Evolutionary conservation across 2,888 invertebrate genomes (phyloP).

Genomic region (Clistopyga incitator): DNA sequence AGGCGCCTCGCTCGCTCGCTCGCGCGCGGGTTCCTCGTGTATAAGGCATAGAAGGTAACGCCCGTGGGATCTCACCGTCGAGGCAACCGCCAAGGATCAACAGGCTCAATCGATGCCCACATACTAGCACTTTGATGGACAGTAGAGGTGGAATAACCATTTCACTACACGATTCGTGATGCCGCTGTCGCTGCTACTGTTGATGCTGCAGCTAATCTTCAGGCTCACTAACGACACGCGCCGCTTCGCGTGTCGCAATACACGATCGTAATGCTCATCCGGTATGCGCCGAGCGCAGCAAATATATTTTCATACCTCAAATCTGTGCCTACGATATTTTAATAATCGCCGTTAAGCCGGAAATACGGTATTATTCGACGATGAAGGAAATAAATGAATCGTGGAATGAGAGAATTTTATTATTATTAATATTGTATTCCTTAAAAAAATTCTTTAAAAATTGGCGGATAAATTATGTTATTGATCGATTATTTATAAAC

Average conservation of each 20-base stretch:
- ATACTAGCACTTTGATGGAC: slow-evolving; percentile 36
- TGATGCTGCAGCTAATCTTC: neutral
- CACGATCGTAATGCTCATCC: slow-evolving; percentile 19
- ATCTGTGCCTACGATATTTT: neutral
- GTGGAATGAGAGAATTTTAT: too few species aligned
- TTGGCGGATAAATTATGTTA: too few species aligned
- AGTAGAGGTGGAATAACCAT: slow-evolving; percentile 29
- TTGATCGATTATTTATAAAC: too few species aligned
- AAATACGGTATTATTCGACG: neutral
- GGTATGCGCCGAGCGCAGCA: neutral
- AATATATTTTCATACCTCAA: neutral
- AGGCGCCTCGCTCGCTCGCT: slow-evolving; percentile 73
- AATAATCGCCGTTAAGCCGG: neutral
- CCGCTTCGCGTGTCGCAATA: slow-evolving; percentile 11
- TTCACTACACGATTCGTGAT: slow-evolving; percentile 4
- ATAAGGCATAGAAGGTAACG: slow-evolving; percentile 81
- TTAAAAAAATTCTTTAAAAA: too few species aligned
- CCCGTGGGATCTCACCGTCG: slow-evolving; percentile 78
- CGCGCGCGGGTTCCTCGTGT: slow-evolving; percentile 14
- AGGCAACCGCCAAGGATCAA: slow-evolving; percentile 71
- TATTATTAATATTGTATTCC: too few species aligned
- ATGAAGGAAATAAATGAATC: too few species aligned
- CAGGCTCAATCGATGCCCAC: slow-evolving; percentile 66
- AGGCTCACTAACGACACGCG: slow-evolving; percentile 1
- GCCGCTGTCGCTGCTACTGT: neutral